Conservation (phyloP, 1,140 invertebrate species). For the roundworm (Caenorhabditis elegans) region DNA sequence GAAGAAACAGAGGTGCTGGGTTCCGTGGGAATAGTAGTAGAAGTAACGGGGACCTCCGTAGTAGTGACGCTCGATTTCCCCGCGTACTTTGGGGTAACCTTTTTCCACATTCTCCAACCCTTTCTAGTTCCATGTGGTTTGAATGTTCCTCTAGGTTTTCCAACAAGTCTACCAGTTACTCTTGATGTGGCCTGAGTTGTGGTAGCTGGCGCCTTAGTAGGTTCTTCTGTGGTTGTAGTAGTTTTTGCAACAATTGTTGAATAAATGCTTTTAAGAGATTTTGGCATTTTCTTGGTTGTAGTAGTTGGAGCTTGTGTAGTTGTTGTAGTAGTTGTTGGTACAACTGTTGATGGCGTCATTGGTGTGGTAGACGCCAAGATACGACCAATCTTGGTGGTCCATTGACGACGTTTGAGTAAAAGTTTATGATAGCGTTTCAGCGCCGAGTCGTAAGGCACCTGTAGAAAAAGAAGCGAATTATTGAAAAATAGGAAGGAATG, state of each 20-base stretch:
- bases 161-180: not conserved
- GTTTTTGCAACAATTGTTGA: conserved; percentile 38
- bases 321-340: not conserved
- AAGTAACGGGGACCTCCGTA: conserved; percentile 10
- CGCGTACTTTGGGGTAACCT: conserved; percentile 24
- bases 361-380: conserved; percentile 6
- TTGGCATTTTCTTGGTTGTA: conserved; percentile 24
- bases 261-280: conserved; percentile 37
- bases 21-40: conserved; percentile 27
- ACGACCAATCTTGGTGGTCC: conserved; percentile 10
- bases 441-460: conserved; percentile 33
- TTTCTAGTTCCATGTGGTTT: conserved; percentile 6
- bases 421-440: conserved; percentile 44
- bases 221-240: not conserved
- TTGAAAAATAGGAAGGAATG: conserved; percentile 10
- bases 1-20: not conserved
- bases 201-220: not conserved
- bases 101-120: conserved; percentile 27
- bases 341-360: not conserved
- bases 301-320: conserved; percentile 4
- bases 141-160: not conserved
- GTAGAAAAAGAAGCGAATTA: conserved; percentile 29
- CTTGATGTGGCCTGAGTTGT: not conserved
- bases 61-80: conserved; percentile 14
- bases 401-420: conserved; percentile 24